Evolutionary conservation across 2,113 vertebrate species (phyloP), one percentile per base, ranked within the genome.

Genomic region (Sisor rabdophorus): DNA sequence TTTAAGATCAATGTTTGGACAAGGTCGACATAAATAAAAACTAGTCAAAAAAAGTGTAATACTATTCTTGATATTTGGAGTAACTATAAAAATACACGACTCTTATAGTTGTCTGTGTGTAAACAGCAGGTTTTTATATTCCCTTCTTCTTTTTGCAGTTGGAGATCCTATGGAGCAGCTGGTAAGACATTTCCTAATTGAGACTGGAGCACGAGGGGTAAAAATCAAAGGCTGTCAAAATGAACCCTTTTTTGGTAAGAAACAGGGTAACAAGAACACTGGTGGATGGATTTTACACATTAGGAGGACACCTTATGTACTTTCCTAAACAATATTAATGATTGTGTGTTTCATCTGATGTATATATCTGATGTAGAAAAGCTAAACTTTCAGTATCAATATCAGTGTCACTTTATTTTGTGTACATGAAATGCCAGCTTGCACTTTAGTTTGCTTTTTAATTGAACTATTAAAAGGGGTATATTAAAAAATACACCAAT

Each of bases 141-240:
- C 4, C 10, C 0, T n/a, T 19, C 9, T 65, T 71, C 22, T 59
- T 74, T 20, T 56, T 36, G 52, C 83, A 84, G 81, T 76, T 87
- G 90, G 89, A 7, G 94, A 96, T 81, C 94, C 95, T 10, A 82
- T 89, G 75, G 95, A 95, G 47, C 94, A 95, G 87, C 90, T 96
- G 82, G 95, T 97, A 47, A 92, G 95, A 65, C 95, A 97, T 82
- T 97, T 97, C 85, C 93, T 97, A 30, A 94, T 97, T 58, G 95
- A 97, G 85, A 95, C 93, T 1, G 93, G 94, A 6, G 92, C 94
- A 24, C 92, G 94, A 77, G 95, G 95, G 40, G 95, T 97, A 75
- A 96, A 95, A 89, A 95, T 97, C 80, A 96, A 95, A 88, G 95
- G 95, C 12, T 96, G 94, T 77, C 93, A 94, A 85, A 95, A 92